Base-by-base conservation (phyloP, 2,797 vertebrate genomes). In the Australoheros facetus region DNA sequence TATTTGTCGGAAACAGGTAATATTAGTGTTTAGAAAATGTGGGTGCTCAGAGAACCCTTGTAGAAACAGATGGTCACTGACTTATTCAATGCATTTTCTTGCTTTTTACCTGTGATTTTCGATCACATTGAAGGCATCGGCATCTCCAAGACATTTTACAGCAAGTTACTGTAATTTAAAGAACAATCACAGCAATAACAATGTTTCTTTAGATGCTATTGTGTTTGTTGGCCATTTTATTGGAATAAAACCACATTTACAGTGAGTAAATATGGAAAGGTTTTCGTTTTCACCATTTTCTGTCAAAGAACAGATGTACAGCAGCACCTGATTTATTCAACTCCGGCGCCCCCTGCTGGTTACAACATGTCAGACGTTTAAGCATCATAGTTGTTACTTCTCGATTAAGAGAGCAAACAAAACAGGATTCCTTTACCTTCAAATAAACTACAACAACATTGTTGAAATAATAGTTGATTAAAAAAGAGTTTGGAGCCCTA, bases 341-440 rank as follows among this genome's bases (percentile, higher is more conserved):
- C 5, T 37, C 26, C 16, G 79, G 79, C 78, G 59, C 73, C 80
- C 56, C 64, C 88, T 82, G 1, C 62, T 84, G 91, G 73, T 7
- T n/a, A 64, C 0, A 75, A 56, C 3, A 7, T 30, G 0, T 69
- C 42, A 64, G 42, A 2, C 17, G 14, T 26, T 0, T 64, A 45
- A 23, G 14, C 26, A 13, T 59, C n/a, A n/a, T 34, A 10, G 17
- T 64, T 64, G 26, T 17, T 17, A 5, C 26, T 45, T 64, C 17
- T 21, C 23, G 8, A 45, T 26, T 30, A 17, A 30, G 19, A 30
- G 23, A 19, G 14, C 16, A n/a, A 30, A 59, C 23, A 55, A 3
- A 39, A 0, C 7, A 54, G 1, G 10, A 28, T 48, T 54, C 4
- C 4, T 16, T 17, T 37, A 3, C n/a, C 4, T 32, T 30, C 0